Conservation (phyloP, 2,797 vertebrate genomes). For the Semaprochilodus insignis region DNA sequence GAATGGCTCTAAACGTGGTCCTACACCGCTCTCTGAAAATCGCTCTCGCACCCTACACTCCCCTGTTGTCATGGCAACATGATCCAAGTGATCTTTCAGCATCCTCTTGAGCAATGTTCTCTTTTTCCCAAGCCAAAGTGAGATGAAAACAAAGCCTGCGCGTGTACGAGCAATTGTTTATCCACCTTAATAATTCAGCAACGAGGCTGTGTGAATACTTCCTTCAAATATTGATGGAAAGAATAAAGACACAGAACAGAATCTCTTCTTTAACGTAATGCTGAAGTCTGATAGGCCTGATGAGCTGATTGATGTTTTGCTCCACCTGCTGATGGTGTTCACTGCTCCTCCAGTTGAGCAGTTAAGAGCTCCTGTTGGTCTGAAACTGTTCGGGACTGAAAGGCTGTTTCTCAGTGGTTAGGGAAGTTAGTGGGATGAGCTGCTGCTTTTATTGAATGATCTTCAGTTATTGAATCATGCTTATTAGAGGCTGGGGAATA, state of each 20-base stretch:
- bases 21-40: constrained; percentile 53
- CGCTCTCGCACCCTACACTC: constrained; percentile 59
- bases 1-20: constrained; percentile 54
- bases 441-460: neutral
- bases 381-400: neutral
- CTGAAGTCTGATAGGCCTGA: neutral
- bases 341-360: neutral
- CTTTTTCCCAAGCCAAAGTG: constrained; percentile 55
- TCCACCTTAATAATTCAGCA: constrained; percentile 33
- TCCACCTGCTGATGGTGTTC: neutral
- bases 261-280: neutral
- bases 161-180: constrained; percentile 42
- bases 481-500: neutral
- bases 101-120: constrained; percentile 54
- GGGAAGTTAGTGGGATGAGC: neutral
- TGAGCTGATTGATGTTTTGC: neutral
- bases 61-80: constrained; percentile 61
- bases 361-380: neutral
- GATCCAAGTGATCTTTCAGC: constrained; percentile 61
- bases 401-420: neutral
- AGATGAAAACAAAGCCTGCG: constrained; percentile 52
- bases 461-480: neutral
- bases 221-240: constrained; percentile 2
- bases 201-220: neutral
- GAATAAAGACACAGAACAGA: neutral